Evolutionary conservation across 2,888 invertebrate genomes (phyloP).

Genomic region (Parthenolecanium corni): DNA sequence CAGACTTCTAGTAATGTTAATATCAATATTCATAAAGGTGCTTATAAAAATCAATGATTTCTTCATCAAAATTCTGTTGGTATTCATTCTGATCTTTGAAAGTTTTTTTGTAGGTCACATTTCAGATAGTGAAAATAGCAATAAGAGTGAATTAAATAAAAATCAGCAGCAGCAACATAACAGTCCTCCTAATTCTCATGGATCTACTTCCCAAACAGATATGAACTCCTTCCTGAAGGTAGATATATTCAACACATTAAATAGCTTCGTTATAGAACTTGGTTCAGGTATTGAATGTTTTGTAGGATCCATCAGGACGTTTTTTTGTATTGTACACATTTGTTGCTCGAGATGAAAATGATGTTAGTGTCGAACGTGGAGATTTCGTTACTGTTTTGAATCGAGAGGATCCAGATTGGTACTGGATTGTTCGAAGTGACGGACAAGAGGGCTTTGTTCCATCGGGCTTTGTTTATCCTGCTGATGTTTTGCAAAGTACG

Average conservation of each 20-base stretch:
- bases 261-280: slow-evolving; percentile 39
- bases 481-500: slow-evolving; percentile 59
- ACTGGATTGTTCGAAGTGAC: slow-evolving; percentile 85
- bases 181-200: slow-evolving; percentile 42
- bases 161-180: slow-evolving; percentile 37
- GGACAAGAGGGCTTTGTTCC: slow-evolving; percentile 94
- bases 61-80: no score
- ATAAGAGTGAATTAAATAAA: slow-evolving; percentile 44
- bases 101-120: slow-evolving; percentile 40
- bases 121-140: slow-evolving; percentile 51
- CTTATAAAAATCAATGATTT: no score
- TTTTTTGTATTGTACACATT: slow-evolving; percentile 89
- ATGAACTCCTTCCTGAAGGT: slow-evolving; percentile 50
- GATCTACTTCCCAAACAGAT: slow-evolving; percentile 43
- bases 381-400: slow-evolving; percentile 94
- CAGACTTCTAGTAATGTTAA: slow-evolving; percentile 32
- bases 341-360: slow-evolving; percentile 84
- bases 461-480: slow-evolving; percentile 85
- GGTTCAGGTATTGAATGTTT: no score
- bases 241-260: slow-evolving; percentile 25
- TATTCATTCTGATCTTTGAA: no score
- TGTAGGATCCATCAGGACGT: slow-evolving; percentile 71
- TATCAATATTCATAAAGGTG: slow-evolving; percentile 11
- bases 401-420: slow-evolving; percentile 92
- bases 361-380: slow-evolving; percentile 83